A percentile compares a stretch with the other conserved stretches of the same genome.
These are phyloP conservation scores for Theocolax elegans DNA, from an alignment of 1,140 invertebrate genomes.

Conservation along the genomic window DNA sequence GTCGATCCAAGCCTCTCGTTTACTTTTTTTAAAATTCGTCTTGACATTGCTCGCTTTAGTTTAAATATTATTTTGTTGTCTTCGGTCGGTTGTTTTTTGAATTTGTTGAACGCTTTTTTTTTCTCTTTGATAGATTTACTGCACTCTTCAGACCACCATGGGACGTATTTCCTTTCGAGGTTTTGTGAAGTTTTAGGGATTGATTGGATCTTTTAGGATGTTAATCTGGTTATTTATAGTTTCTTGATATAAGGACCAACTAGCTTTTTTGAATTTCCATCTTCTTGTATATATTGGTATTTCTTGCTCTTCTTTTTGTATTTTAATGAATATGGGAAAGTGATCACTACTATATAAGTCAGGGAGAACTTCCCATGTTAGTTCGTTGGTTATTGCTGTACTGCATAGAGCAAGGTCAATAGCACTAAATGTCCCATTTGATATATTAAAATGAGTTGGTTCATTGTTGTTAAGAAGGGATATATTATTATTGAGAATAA, in stretches of 20 bases:
- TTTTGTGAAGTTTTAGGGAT: not conserved
- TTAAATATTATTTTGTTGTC: slow-evolving; percentile 47
- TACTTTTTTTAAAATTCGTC: slow-evolving; percentile 36
- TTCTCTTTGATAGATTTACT: slow-evolving; percentile 45
- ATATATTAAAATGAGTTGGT: slow-evolving; percentile 47
- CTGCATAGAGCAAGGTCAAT: slow-evolving; percentile 49
- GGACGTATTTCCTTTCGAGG: slow-evolving; percentile 36
- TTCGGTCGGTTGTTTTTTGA: slow-evolving; percentile 47
- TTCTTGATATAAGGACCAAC: slow-evolving; percentile 45
- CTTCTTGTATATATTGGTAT: not conserved
- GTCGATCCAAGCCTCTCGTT: slow-evolving; percentile 29
- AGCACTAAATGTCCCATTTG: slow-evolving; percentile 40
- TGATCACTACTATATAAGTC: slow-evolving; percentile 52
- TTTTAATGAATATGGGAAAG: slow-evolving; percentile 48
- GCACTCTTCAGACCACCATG: slow-evolving; percentile 58
- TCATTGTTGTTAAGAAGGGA: slow-evolving; percentile 40
- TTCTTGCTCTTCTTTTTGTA: not conserved
- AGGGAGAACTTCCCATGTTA: slow-evolving; percentile 49
- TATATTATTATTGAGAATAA: slow-evolving; percentile 37
- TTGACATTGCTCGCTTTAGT: slow-evolving; percentile 43
- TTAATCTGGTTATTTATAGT: slow-evolving; percentile 12
- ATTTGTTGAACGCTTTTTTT: slow-evolving; percentile 51
- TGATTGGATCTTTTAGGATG: slow-evolving; percentile 37
- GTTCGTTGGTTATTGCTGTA: slow-evolving; percentile 41
- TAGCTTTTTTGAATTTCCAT: slow-evolving; percentile 46